Evolutionary conservation across 2,888 invertebrate species (phyloP).

Genomic region (Neelides folsomi): DNA sequence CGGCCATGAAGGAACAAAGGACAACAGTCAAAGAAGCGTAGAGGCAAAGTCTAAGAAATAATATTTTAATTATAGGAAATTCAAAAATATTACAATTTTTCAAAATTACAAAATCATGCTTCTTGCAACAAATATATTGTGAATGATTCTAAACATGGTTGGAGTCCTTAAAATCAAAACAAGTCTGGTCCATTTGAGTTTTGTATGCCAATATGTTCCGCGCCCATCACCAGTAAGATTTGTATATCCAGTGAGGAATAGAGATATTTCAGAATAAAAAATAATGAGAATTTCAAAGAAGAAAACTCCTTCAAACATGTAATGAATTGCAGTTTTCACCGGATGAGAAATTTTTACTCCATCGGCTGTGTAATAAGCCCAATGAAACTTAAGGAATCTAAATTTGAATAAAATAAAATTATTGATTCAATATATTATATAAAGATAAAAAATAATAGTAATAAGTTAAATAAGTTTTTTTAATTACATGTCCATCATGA

Average conservation of each 20-base stretch:
- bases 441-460: too few species aligned
- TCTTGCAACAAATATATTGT: conserved; percentile 18
- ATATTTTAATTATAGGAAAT: too few species aligned
- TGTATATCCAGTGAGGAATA: conserved; percentile 11
- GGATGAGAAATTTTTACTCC: conserved; percentile 24
- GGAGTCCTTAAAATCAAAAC: conserved; percentile 21
- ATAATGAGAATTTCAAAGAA: conserved; percentile 16
- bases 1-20: too few species aligned
- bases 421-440: too few species aligned
- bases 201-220: conserved; percentile 17
- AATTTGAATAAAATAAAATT: conserved; percentile 7
- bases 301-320: conserved; percentile 19
- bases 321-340: conserved; percentile 17
- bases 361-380: conserved; percentile 22
- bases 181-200: conserved; percentile 20
- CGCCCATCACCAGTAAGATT: conserved; percentile 13
- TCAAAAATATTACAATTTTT: too few species aligned
- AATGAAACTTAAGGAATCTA: conserved; percentile 28
- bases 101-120: conserved; percentile 18
- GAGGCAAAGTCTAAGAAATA: too few species aligned
- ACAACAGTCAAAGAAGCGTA: too few species aligned
- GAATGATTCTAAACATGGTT: conserved; percentile 16
- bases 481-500: conserved; percentile 21
- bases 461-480: too few species aligned
- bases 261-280: conserved; percentile 17